Base-by-base conservation (phyloP, 2,888 invertebrate genomes). In the Falcaria lacertinaria region DNA sequence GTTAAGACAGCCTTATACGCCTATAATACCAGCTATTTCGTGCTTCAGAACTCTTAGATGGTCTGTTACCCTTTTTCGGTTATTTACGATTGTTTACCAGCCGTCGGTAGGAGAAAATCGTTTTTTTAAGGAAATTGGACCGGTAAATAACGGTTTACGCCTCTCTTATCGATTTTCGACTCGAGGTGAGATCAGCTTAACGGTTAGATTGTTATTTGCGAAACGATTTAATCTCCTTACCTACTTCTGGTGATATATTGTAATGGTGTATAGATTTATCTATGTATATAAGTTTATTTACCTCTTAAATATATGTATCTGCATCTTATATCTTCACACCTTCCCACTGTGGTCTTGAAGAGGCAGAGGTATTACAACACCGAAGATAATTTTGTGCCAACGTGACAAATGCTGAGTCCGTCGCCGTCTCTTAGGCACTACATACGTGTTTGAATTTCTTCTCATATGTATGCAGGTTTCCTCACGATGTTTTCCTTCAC, bases 91-190 rank as follows among this genome's bases (percentile, higher is more conserved):
- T 61, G 61, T 69, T 64, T 62, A 62, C 60, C 48, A 43, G 44
- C 44, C 48, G 44, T 50, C 52, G 48, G 52, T 46, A 43, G 46
- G 53, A 60, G 67, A 64, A 71, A 69, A 68, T 52, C 39, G 52
- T 59, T 68, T 69, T 77, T 74, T 80, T 75, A 64, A 67, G 74
- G 54, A 69, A 80, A 78, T 71, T 59, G 60, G 64, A 65, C 59
- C 58, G 52, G 41, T 48, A 50, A 49, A 47, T 73, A 77, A 71
- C 78, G 69, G 79, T 64, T 54, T 43, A 43, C 47, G 54, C 41
- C 37, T 45, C 42, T 25, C 41, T 54, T 55, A 57, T 62, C 46
- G 52, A 42, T 47, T 51, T 47, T 15, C 13, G 17, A 11, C 39
- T 28, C 35, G 17, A 36, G 41, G 49, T 70, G 69, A 70, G 54